Base-by-base conservation (phyloP, 1,140 invertebrate genomes). In the Danaus melanippus region DNA sequence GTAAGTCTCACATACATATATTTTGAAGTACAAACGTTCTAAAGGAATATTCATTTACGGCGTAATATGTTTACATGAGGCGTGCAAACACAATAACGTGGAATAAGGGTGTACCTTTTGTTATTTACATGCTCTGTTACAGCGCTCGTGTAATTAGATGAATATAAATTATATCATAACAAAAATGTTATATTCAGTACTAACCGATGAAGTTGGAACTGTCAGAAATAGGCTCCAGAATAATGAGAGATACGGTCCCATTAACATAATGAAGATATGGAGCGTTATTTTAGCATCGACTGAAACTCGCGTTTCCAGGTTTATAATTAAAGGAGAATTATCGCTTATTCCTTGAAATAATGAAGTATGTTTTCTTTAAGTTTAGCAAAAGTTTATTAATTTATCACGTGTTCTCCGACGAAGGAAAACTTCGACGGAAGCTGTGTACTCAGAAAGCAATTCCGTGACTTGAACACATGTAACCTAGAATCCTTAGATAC, bases 11-110 rank as follows among this genome's bases (percentile, higher is more conserved):
- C 60, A 68, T 65, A 59, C 60, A 68, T 65, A 57, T 69, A 64
- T 66, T 63, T 61, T 66, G 53, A 56, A 70, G 69, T 68, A 61
- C 21, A 32, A 32, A 32, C 66, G 60, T 69, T 62, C 67, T 55
- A 60, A 69, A 65, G 71, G 52, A 64, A 70, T 64, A 60, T 65
- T 73, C 76, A 77, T 81, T 81, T 74, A 62, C 69, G 62, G 58
- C 70, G 61, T 66, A 71, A 69, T 71, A 71, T 84, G 75, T 79
- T 79, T 76, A 69, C 74, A 67, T 58, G 62, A 56, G 67, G 68
- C 65, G 67, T 58, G 72, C 60, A 76, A 79, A 81, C 80, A 81
- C 72, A 73, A 82, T 84, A 81, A 84, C 73, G 71, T 76, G 71
- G 68, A 78, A 79, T 79, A 79, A 79, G 78, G 78, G 74, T 76